These are phyloP conservation scores for Agrochola circellaris DNA, from an alignment of 2,888 invertebrate genomes.

Conservation along the genomic window DNA sequence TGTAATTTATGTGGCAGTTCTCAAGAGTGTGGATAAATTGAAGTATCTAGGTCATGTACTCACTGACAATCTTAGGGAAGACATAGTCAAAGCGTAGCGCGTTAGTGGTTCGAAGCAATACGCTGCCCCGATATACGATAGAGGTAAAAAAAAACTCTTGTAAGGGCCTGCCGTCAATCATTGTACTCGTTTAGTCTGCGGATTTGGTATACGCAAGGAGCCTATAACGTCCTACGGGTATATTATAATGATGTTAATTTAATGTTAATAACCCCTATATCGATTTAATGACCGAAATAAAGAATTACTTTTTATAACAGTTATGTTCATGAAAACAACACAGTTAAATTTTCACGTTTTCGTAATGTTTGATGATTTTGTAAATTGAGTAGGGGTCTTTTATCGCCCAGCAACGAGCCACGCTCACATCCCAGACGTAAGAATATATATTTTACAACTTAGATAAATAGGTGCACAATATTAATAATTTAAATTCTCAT, in stretches of 20 bases:
- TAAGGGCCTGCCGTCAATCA: background rate
- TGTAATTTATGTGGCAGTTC: background rate
- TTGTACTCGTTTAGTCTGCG: background rate
- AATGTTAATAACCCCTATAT: background rate
- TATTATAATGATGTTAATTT: background rate
- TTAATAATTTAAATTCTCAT: background rate
- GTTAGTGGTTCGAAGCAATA: slow-evolving; percentile 1
- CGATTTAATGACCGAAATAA: background rate
- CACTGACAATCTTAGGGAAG: slow-evolving; percentile 3
- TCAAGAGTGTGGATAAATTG: background rate
- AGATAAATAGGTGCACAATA: background rate
- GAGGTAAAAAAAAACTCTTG: background rate
- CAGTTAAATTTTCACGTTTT: slow-evolving; percentile 9
- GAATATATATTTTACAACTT: background rate
- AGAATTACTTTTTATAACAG: background rate
- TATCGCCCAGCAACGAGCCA: background rate
- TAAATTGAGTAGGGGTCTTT: background rate
- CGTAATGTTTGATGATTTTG: background rate
- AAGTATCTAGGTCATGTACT: slow-evolving; percentile 19
- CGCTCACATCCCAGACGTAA: background rate
- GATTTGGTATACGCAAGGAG: background rate
- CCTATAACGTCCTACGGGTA: background rate
- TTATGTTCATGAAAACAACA: slow-evolving; percentile 4
- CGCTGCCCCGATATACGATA: background rate
- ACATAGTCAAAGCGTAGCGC: background rate